phyloP scores from a whole-genome alignment of 2,113 vertebrate species.

The Sebastes fasciatus region DNA sequence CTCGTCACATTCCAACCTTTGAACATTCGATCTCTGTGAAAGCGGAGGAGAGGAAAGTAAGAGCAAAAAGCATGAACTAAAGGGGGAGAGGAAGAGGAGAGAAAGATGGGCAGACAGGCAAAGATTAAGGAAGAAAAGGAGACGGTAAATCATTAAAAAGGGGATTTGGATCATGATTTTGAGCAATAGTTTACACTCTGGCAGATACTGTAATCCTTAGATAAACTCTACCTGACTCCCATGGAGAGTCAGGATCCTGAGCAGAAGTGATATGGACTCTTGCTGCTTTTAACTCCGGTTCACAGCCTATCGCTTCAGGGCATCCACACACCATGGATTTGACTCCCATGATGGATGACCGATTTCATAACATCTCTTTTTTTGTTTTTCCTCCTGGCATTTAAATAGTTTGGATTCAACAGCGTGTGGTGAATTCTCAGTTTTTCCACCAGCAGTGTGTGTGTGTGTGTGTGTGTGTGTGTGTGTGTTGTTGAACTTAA shows the following conservation, averaged over 20 bases:
- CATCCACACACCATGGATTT: constrained; percentile 29
- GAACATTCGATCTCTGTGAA: constrained; percentile 10
- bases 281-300: constrained; percentile 14
- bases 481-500: constrained; percentile 1
- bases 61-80: not conserved
- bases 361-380: constrained; percentile 10
- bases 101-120: not conserved
- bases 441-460: constrained; percentile 30
- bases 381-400: not conserved
- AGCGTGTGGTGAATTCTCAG: constrained; percentile 28
- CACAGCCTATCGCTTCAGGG: constrained; percentile 25
- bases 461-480: constrained; percentile 12
- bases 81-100: not conserved
- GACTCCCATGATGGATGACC: constrained; percentile 1
- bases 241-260: not conserved
- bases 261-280: not conserved
- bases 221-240: constrained; percentile 18
- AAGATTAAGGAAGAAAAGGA: not conserved
- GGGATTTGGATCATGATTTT: not conserved
- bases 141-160: not conserved
- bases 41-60: constrained; percentile 17
- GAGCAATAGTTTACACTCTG: not conserved
- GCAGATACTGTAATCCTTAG: not conserved
- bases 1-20: constrained; percentile 47
- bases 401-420: constrained; percentile 30